Base-by-base conservation (phyloP, 2,888 invertebrate species). In the Trichogramma evanescens region DNA sequence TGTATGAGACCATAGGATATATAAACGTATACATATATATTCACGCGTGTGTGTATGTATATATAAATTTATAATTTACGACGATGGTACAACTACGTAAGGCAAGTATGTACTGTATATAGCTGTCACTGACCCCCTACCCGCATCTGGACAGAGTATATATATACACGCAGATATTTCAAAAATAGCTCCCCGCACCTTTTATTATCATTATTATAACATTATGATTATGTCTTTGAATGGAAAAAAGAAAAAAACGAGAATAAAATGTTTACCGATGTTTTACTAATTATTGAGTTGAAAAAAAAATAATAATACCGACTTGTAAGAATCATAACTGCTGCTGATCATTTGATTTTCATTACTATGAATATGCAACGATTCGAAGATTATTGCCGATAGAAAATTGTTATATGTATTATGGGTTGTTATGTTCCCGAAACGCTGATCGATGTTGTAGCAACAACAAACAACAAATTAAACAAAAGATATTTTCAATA, bases 91-190 rank as follows among this genome's bases (percentile, higher is more conserved):
- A 75, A 75, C 68, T 72, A 26, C 26, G 45, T 64, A 70, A 76
- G 72, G 73, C 76, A 73, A 76, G 73, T 75, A 73, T 76, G 76
- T 75, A 75, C 70, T 76, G 75, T 77, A 77, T 73, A 77, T 76
- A 77, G 76, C 73, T 76, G 72, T 75, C 77, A 73, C 69, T 69
- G 69, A 70, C 69, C 71, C 70, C 68, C 65, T 69, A 66, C 68
- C 72, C 73, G 69, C 67, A 70, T 69, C 67, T 67, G 66, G 72
- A 70, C 68, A 59, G 60, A 72, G 62, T 65, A 63, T 67, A 67
- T 66, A 68, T 66, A 64, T 59, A 55, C 44, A 49, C 48, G 56
- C 38, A 46, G 45, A n/a, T 46, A 44, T 54, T 45, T 54, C 13
- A 45, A 54, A 26, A 50, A 13, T 9, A 13, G 26, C 26, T 26